phyloP scores from a whole-genome alignment of 2,888 invertebrate species.

The Drosophila peninsularis region DNA sequence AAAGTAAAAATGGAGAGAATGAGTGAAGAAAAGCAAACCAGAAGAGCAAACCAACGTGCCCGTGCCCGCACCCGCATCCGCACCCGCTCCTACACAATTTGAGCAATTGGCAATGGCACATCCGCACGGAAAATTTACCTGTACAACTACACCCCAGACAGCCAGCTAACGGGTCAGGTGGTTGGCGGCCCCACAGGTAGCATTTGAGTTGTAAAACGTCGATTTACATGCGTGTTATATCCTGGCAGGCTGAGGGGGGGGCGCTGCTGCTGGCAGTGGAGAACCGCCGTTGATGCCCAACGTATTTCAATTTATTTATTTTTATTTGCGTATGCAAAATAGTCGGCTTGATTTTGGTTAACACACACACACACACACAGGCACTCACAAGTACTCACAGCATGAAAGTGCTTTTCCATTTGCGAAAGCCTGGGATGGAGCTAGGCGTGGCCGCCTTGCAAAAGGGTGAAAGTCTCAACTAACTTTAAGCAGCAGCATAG shows the following conservation, averaged over 20 bases:
- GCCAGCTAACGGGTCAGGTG: constrained; percentile 7
- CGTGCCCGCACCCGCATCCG: too few species aligned
- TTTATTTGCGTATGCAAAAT: constrained; percentile 78
- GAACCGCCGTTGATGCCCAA: constrained; percentile 30
- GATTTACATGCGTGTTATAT: constrained; percentile 74
- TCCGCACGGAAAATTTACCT: constrained; percentile 56
- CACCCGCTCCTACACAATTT: constrained; percentile 18
- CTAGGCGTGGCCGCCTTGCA: background rate
- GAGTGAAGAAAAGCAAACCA: background rate
- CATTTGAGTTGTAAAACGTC: constrained; percentile 73
- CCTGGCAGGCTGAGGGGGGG: background rate
- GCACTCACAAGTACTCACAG: constrained; percentile 13
- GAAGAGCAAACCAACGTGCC: constrained; percentile 4
- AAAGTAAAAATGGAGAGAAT: constrained; percentile 1
- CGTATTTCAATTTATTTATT: constrained; percentile 76
- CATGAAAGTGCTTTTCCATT: constrained; percentile 56
- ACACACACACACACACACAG: constrained; percentile 30
- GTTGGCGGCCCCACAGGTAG: constrained; percentile 68
- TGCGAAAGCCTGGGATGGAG: constrained; percentile 21
- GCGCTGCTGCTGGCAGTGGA: background rate
- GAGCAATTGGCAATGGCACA: constrained; percentile 41
- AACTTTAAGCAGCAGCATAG: constrained; percentile 13
- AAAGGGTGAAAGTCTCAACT: constrained; percentile 11
- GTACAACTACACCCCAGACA: constrained; percentile 58
- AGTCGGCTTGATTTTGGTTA: constrained; percentile 73